Evolutionary conservation across 2,888 invertebrate genomes (phyloP), one percentile per base, ranked within the genome.

Genomic region (Tethea ocularis): DNA sequence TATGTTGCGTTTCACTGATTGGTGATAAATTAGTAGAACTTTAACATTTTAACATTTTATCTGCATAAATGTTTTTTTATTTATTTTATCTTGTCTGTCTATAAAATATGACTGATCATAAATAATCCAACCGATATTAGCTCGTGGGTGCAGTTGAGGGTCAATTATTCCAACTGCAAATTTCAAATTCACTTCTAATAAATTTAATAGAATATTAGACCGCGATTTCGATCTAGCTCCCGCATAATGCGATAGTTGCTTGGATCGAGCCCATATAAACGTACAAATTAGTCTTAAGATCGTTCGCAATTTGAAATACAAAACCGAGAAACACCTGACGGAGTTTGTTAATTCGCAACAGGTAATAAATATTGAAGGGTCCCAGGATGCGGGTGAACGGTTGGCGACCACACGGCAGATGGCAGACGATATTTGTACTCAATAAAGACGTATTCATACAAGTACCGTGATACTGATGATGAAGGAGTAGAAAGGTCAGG

Each of bases 281-380:
- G 24, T 52, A 24, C 24, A 26, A 52, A 51, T 26, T 54, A n/a
- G 4, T 29, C 52, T 23, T 57, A 52, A 51, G 36, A 55, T 55
- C 57, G 56, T 55, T 59, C 54, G 56, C 56, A 60, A 57, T 62
- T 64, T 52, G 62, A 58, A 57, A 53, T 61, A 52, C 52, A 55
- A 53, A 60, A 58, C 46, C 52, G 46, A 51, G 54, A 52, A 57
- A 61, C 71, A 75, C 69, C 75, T 72, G 77, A 69, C 69, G 57
- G 69, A 66, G 67, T 71, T 61, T 66, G 68, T 68, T 71, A 70
- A 71, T 72, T 69, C 61, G 58, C 64, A 64, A 69, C 67, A 63
- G 59, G 68, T 64, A 67, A 68, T 72, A 69, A 74, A 75, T 75
- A 69, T 68, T 68, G 55, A 62, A 66, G 52, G 13, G 58, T 54